Percentiles rank a stretch among this genome's conserved stretches.
Evolutionary conservation across 2,113 vertebrate genomes (phyloP).

Genomic region (Carassius gibelio): DNA sequence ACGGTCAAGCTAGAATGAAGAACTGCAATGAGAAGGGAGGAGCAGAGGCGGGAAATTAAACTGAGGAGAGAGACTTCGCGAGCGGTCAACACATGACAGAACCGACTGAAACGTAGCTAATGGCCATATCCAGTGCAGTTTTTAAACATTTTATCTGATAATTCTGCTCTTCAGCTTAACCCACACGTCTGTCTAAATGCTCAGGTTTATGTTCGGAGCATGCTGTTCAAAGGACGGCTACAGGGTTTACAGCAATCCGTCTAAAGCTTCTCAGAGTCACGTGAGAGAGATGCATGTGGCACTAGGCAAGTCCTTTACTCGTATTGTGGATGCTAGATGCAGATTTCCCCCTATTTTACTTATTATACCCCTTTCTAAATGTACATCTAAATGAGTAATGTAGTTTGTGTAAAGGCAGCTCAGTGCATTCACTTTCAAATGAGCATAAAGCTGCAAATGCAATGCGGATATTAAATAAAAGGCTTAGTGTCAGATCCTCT

Average conservation of each 20-base stretch:
- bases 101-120: constrained; percentile 26
- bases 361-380: background rate
- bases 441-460: constrained; percentile 26
- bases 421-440: constrained; percentile 21
- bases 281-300: background rate
- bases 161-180: constrained; percentile 9
- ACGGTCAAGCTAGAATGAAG: constrained; percentile 81
- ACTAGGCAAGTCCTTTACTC: background rate
- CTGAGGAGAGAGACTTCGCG: constrained; percentile 23
- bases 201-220: constrained; percentile 36
- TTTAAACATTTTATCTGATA: background rate
- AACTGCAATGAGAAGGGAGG: constrained; percentile 56
- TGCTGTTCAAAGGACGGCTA: background rate
- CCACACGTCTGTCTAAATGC: background rate
- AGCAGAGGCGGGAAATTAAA: constrained; percentile 34
- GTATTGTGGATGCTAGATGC: constrained; percentile 12
- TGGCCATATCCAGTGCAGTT: constrained; percentile 19
- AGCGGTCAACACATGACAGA: background rate
- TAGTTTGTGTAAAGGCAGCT: background rate
- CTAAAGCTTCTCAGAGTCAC: background rate
- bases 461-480: constrained; percentile 11
- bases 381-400: background rate
- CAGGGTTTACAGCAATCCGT: constrained; percentile 12
- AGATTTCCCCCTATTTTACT: background rate
- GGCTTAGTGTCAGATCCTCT: constrained; percentile 1